phyloP scores from a whole-genome alignment of 1,140 invertebrate genomes.

The Mya arenaria region DNA sequence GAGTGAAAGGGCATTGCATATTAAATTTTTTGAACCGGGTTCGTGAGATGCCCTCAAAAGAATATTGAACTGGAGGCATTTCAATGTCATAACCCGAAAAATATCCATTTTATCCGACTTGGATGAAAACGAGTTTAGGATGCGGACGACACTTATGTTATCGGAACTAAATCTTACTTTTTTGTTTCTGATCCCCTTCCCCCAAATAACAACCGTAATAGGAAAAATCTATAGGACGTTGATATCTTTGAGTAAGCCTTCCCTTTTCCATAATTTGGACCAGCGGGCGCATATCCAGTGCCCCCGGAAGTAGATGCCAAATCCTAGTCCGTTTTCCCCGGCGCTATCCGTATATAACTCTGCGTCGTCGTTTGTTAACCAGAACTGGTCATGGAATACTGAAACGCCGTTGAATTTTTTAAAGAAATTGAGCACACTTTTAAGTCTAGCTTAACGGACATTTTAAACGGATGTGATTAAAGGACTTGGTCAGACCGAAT shows the following conservation, averaged over 20 bases:
- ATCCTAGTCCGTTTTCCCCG: not conserved
- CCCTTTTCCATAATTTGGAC: slow-evolving; percentile 29
- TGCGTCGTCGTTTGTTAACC: slow-evolving; percentile 3
- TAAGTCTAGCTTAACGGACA: slow-evolving; percentile 29
- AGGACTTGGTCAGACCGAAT: no score
- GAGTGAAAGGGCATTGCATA: slow-evolving; percentile 54
- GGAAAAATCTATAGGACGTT: slow-evolving; percentile 55
- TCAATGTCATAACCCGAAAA: slow-evolving; percentile 7
- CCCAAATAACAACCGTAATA: slow-evolving; percentile 42
- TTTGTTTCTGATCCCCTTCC: slow-evolving; percentile 27
- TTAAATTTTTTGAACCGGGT: slow-evolving; percentile 23
- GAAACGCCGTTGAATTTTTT: slow-evolving; percentile 33
- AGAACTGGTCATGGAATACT: slow-evolving; percentile 29
- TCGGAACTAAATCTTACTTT: slow-evolving; percentile 42
- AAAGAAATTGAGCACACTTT: slow-evolving; percentile 48
- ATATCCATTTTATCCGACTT: slow-evolving; percentile 32
- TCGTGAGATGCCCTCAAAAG: slow-evolving; percentile 48
- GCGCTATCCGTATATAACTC: slow-evolving; percentile 46
- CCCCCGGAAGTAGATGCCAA: slow-evolving; percentile 47
- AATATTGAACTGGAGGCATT: slow-evolving; percentile 49
- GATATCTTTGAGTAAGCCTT: slow-evolving; percentile 35
- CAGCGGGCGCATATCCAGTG: slow-evolving; percentile 33
- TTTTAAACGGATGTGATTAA: slow-evolving; percentile 47
- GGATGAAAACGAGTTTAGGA: slow-evolving; percentile 46
- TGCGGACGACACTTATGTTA: slow-evolving; percentile 38